Evolutionary conservation across 1,140 invertebrate genomes (phyloP).

Genomic region (Nephotettix cincticeps): DNA sequence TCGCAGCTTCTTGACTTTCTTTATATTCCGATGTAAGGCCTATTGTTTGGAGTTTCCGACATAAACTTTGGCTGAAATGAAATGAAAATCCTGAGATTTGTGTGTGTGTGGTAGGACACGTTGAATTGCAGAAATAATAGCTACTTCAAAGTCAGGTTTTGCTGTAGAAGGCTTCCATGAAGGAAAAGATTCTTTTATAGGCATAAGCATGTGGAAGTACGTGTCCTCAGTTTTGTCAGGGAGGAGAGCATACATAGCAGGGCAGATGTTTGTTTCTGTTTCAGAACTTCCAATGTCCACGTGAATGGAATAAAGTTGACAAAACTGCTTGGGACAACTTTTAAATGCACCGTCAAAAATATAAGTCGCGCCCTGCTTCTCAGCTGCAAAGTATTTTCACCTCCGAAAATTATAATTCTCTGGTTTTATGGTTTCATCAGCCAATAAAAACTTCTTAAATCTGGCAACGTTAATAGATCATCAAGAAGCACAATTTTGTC

Average conservation of each 20-base stretch:
- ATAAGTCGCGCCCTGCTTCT: not conserved
- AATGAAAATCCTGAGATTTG: not conserved
- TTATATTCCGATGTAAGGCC: not conserved
- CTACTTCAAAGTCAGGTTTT: not conserved
- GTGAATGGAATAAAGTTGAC: not conserved
- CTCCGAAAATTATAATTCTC: not conserved
- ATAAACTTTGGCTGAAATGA: not conserved
- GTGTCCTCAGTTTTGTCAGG: not conserved
- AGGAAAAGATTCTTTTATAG: not conserved
- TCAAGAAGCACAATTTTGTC: not conserved
- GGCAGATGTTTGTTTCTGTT: not conserved
- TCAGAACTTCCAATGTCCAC: not conserved
- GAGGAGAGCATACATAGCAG: not conserved
- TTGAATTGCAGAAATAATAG: not conserved
- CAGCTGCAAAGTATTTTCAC: not conserved
- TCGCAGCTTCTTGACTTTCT: not conserved
- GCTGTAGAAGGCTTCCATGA: not conserved
- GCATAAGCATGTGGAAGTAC: not conserved
- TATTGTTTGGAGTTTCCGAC: not conserved
- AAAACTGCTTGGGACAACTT: not conserved
- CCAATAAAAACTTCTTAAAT: too few relatives aligned
- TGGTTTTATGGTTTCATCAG: too few relatives aligned
- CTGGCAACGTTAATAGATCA: too few relatives aligned
- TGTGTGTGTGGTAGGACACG: not conserved
- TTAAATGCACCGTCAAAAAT: not conserved